These are phyloP conservation scores for Leptinotarsa texana DNA, from an alignment of 1,140 invertebrate species.

Conservation along the genomic window DNA sequence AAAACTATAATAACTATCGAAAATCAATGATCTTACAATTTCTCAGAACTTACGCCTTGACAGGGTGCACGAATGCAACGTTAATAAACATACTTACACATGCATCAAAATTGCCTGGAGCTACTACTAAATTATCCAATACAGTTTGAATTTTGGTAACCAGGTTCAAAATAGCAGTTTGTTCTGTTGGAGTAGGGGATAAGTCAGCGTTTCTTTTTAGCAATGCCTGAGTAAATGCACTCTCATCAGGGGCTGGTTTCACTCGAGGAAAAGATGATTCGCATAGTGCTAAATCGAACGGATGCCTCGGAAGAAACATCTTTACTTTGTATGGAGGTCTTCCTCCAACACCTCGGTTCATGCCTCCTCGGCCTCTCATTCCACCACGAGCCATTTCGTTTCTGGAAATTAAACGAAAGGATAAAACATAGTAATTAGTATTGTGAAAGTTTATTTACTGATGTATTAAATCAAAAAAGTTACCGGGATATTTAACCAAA, in stretches of 20 bases:
- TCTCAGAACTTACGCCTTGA: no score
- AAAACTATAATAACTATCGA: no score
- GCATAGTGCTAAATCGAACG: constrained; percentile 87
- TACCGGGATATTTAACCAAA: no score
- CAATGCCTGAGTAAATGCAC: constrained; percentile 83
- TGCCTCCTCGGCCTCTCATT: constrained; percentile 66
- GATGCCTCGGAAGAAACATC: constrained; percentile 80
- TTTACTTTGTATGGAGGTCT: constrained; percentile 66
- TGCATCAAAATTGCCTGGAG: constrained; percentile 91
- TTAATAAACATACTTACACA: constrained; percentile 75
- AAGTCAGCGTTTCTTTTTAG: constrained; percentile 90
- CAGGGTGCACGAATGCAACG: no score
- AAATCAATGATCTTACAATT: no score
- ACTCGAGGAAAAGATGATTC: constrained; percentile 87
- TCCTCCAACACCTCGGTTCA: constrained; percentile 72
- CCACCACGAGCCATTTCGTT: constrained; percentile 60
- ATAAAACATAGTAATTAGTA: no score
- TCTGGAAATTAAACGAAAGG: background rate
- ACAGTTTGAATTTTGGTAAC: constrained; percentile 93
- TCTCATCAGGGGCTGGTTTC: constrained; percentile 80
- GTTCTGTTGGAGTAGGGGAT: constrained; percentile 85
- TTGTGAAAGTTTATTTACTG: no score
- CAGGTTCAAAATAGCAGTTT: constrained; percentile 86
- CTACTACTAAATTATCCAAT: constrained; percentile 89
- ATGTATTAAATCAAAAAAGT: no score